These are phyloP conservation scores for Condylostylus longicornis DNA, from an alignment of 1,140 invertebrate genomes.

Conservation along the genomic window DNA sequence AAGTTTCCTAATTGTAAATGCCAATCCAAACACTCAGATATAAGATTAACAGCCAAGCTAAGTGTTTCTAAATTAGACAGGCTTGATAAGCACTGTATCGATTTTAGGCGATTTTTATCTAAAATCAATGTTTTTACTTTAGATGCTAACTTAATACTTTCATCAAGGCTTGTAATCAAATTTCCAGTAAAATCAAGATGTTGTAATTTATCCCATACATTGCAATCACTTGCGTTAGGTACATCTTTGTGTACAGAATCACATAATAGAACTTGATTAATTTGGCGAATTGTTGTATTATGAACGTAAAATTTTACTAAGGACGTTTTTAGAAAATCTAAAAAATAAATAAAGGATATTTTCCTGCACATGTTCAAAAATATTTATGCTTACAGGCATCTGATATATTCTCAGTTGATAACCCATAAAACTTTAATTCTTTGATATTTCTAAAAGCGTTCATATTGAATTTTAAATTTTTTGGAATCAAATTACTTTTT, in stretches of 20 bases:
- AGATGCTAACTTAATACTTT: conserved; percentile 63
- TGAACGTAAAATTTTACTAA: conserved; percentile 43
- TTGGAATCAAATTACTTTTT: conserved; percentile 69
- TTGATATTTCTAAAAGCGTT: conserved; percentile 60
- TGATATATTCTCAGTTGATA: conserved; percentile 48
- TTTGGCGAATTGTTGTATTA: conserved; percentile 41
- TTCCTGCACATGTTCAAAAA: no score
- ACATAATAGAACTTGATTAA: conserved; percentile 59
- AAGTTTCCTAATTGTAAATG: conserved; percentile 79
- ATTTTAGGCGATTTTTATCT: conserved; percentile 57
- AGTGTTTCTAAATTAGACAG: conserved; percentile 61
- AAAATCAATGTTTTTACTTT: conserved; percentile 57
- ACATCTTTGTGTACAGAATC: conserved; percentile 51
- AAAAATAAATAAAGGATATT: no score
- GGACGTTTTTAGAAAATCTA: conserved; percentile 42
- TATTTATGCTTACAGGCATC: conserved; percentile 37
- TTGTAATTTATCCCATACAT: conserved; percentile 47
- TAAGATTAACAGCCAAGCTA: conserved; percentile 63
- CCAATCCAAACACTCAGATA: conserved; percentile 52
- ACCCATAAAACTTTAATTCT: conserved; percentile 42
- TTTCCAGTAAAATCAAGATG: conserved; percentile 67
- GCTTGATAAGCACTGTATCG: conserved; percentile 61
- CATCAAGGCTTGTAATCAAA: conserved; percentile 58
- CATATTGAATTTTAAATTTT: conserved; percentile 63
- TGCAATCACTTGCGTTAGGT: conserved; percentile 21